Evolutionary conservation across 2,888 invertebrate genomes (phyloP).

Genomic region (Drosophila nr. fundita): DNA sequence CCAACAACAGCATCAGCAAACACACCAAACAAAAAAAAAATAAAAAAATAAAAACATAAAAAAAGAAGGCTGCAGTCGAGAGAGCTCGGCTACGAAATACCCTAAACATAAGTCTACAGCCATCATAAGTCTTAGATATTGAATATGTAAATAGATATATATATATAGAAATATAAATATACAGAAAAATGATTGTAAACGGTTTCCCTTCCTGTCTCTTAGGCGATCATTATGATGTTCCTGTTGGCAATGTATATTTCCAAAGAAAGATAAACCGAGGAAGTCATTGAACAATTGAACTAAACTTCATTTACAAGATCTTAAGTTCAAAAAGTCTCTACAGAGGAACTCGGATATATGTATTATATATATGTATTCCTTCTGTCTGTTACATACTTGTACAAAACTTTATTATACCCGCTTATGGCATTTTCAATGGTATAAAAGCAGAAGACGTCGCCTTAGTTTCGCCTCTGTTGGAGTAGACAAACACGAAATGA

Average conservation of each 20-base stretch:
- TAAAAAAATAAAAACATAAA: neutral
- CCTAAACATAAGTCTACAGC: neutral
- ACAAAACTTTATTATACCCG: neutral
- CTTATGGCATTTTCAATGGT: neutral
- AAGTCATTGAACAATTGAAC: neutral
- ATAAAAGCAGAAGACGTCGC: conserved; percentile 16
- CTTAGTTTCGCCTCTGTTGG: conserved; percentile 28
- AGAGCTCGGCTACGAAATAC: neutral
- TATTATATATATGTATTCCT: neutral
- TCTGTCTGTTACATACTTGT: neutral
- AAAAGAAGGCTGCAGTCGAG: neutral
- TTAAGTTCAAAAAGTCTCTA: neutral
- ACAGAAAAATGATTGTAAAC: neutral
- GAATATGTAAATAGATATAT: neutral
- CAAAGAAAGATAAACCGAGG: neutral
- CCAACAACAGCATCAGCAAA: conserved; percentile 24
- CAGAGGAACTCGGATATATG: neutral
- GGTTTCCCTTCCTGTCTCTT: neutral
- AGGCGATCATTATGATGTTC: neutral
- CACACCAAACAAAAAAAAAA: conserved; percentile 16
- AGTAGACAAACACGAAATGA: conserved; percentile 58
- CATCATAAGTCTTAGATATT: neutral
- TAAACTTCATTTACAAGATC: neutral
- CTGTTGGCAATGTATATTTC: neutral
- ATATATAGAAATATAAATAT: neutral